These are phyloP conservation scores for Telmatochromis sp. DNA, from an alignment of 2,113 vertebrate species.

Conservation along the genomic window DNA sequence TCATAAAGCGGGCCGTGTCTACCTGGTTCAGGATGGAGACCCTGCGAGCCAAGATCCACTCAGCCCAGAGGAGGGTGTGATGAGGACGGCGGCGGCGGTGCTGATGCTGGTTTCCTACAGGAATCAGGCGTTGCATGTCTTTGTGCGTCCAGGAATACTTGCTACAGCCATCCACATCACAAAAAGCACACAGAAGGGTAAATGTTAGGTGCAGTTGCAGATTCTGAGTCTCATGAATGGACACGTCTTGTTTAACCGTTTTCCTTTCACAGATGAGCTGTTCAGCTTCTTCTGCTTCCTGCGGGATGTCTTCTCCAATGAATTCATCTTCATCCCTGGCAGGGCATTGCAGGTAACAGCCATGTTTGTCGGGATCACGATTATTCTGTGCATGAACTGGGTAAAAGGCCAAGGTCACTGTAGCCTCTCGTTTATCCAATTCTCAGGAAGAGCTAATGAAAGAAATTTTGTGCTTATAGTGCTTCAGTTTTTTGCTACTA, in stretches of 20 bases:
- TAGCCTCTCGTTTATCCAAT: not conserved
- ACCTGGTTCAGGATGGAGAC: conserved; percentile 64
- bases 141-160: conserved; percentile 82
- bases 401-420: not conserved
- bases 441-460: not conserved
- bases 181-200: conserved; percentile 75
- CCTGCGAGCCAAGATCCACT: not conserved
- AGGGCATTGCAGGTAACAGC: conserved; percentile 73
- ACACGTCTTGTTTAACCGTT: not conserved
- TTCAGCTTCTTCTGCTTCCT: conserved; percentile 82
- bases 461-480: not conserved
- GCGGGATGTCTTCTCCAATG: conserved; percentile 78
- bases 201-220: not conserved
- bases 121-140: conserved; percentile 85
- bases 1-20: conserved; percentile 62
- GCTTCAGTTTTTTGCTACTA: not conserved
- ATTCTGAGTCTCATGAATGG: too few relatives aligned
- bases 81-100: conserved; percentile 57
- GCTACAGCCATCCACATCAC: conserved; percentile 71
- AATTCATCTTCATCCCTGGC: conserved; percentile 88
- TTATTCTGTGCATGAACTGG: not conserved
- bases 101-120: conserved; percentile 85
- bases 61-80: conserved; percentile 62
- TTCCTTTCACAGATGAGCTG: conserved; percentile 76
- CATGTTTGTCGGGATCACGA: not conserved